Evolutionary conservation across 2,888 invertebrate species (phyloP).

Genomic region (Dynastes grantii): DNA sequence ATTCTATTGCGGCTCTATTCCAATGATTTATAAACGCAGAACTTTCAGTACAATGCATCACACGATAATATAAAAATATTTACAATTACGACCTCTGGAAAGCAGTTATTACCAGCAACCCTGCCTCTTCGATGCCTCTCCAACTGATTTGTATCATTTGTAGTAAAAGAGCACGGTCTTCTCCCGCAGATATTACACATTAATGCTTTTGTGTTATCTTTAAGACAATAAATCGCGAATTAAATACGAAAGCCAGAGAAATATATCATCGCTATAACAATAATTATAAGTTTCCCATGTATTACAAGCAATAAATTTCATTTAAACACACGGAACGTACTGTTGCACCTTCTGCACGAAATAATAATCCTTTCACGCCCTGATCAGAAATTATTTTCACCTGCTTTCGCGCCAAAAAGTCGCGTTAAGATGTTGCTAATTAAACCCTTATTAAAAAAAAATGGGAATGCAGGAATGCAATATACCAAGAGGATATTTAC

Average conservation of each 20-base stretch:
- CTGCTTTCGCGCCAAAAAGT: constrained; percentile 12
- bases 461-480: background rate
- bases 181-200: constrained; percentile 57
- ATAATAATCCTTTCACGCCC: constrained; percentile 34
- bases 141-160: constrained; percentile 33
- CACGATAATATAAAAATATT: constrained; percentile 17
- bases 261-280: constrained; percentile 66
- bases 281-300: constrained; percentile 64
- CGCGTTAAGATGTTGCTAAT: constrained; percentile 4
- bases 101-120: constrained; percentile 31
- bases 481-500: background rate
- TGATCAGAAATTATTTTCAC: constrained; percentile 41
- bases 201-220: constrained; percentile 61
- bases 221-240: constrained; percentile 65
- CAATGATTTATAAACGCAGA: constrained; percentile 10
- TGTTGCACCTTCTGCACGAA: constrained; percentile 29
- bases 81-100: constrained; percentile 27
- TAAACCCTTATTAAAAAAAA: background rate
- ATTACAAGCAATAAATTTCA: constrained; percentile 57
- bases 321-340: constrained; percentile 23
- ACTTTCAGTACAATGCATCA: background rate
- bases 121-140: background rate
- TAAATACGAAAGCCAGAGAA: constrained; percentile 64
- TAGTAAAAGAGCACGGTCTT: constrained; percentile 32
- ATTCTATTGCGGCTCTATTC: too few relatives aligned